A percentile compares a stretch with the other conserved stretches of the same genome.
Conservation (phyloP, 1,140 invertebrate genomes). For the Drosophila carrolli region DNA sequence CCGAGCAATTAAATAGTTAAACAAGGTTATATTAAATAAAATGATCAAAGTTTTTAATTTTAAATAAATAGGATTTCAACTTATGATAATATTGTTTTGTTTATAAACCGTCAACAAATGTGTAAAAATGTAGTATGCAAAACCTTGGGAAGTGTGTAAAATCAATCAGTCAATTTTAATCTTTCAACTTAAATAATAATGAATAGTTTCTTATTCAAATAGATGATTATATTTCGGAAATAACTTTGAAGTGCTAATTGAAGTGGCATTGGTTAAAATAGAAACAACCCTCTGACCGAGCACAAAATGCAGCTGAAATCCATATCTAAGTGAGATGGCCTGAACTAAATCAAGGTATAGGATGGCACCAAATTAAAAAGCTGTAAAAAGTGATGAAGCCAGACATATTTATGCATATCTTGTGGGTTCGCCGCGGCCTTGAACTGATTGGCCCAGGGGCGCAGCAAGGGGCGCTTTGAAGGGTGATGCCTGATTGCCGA, state of each 20-base stretch:
- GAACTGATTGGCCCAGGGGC: constrained; percentile 60
- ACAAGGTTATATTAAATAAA: no score
- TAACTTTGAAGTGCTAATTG: neutral
- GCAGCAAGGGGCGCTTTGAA: neutral
- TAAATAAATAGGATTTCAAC: no score
- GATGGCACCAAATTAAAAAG: constrained; percentile 38
- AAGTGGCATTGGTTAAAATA: neutral
- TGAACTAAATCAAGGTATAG: constrained; percentile 5
- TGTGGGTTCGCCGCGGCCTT: constrained; percentile 57
- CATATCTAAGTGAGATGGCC: neutral
- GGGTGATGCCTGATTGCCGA: neutral
- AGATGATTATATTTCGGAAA: no score
- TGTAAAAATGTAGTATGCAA: no score
- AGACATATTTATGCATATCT: constrained; percentile 50
- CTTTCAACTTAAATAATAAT: neutral
- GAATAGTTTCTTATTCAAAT: no score
- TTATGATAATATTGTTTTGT: no score
- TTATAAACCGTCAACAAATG: no score
- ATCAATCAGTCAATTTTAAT: neutral
- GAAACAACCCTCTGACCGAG: neutral
- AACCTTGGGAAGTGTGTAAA: no score
- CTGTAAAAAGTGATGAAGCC: constrained; percentile 32
- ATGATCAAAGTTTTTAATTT: no score
- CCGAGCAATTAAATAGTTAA: no score
- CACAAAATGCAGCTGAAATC: constrained; percentile 1